A percentile compares a stretch with the other conserved stretches of the same genome.
These are phyloP conservation scores for Halichondria panicea DNA, from an alignment of 37 sponge, comb jelly and placozoan genomes.

Conservation along the genomic window DNA sequence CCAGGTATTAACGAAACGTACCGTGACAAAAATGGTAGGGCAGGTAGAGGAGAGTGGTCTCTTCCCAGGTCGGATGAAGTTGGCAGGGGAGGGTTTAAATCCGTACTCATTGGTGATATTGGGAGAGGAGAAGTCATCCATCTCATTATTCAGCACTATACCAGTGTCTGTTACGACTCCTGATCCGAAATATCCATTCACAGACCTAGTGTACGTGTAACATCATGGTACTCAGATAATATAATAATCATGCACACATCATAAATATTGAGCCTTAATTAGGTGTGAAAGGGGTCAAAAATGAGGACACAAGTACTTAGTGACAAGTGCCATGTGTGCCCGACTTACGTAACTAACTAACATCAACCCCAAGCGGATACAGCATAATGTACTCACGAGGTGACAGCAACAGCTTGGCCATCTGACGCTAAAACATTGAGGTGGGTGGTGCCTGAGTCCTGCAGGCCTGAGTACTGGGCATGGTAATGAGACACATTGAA, in stretches of 20 bases:
- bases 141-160: constrained; percentile 92
- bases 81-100: constrained; percentile 57
- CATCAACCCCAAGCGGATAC: no score
- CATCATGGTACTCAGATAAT: no score
- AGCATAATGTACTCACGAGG: constrained; percentile 35
- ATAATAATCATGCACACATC: no score
- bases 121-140: constrained; percentile 93
- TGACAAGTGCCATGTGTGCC: no score
- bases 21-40: constrained; percentile 59
- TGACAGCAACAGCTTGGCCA: constrained; percentile 88
- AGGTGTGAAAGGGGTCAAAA: constrained; percentile 11
- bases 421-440: constrained; percentile 66
- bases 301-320: not conserved
- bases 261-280: not conserved
- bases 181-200: constrained; percentile 87
- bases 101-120: constrained; percentile 71
- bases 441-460: constrained; percentile 77
- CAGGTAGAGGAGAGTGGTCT: constrained; percentile 81
- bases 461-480: constrained; percentile 5
- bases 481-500: constrained; percentile 58
- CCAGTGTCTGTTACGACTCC: constrained; percentile 73
- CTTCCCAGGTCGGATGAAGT: constrained; percentile 78
- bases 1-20: not conserved
- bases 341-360: no score
- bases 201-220: constrained; percentile 39